phyloP scores from a whole-genome alignment of 2,797 vertebrate species.

The Cirrhinus mrigala region DNA sequence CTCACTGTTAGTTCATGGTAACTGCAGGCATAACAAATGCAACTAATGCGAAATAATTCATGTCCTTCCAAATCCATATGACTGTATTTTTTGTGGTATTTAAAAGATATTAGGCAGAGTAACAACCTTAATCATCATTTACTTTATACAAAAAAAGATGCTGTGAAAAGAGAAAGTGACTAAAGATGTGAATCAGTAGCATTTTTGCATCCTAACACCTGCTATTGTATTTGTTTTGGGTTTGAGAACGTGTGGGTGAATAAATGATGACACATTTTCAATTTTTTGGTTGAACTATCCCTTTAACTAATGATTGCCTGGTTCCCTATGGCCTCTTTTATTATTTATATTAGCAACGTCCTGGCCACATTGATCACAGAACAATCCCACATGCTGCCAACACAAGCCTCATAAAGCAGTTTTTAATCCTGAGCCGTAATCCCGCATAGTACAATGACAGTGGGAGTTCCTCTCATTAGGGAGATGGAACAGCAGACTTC shows the following conservation, averaged over 20 bases:
- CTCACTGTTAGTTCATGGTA: not conserved
- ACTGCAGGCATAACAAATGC: no score
- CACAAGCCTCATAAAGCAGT: constrained; percentile 16
- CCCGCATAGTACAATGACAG: constrained; percentile 30
- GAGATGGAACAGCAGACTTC: constrained; percentile 33
- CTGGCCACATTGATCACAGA: constrained; percentile 8
- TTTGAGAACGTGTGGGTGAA: not conserved
- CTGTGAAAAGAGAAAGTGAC: not conserved
- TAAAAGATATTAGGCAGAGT: not conserved
- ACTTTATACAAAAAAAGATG: not conserved
- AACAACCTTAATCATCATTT: not conserved
- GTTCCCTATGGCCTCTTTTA: not conserved
- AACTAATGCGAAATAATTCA: no score
- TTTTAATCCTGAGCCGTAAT: constrained; percentile 47
- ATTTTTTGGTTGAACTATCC: not conserved
- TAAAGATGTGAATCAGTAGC: not conserved
- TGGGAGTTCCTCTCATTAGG: constrained; percentile 38
- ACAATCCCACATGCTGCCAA: constrained; percentile 32
- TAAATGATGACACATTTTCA: not conserved
- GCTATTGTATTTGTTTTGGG: not conserved
- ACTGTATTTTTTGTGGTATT: not conserved
- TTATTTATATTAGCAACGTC: constrained; percentile 15
- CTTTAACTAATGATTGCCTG: not conserved
- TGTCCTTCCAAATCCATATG: not conserved
- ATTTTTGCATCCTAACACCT: not conserved